Percentiles rank a stretch among this genome's conserved stretches.
Evolutionary conservation across 1,140 invertebrate genomes (phyloP).

Genomic region (Eubasilissa regina): DNA sequence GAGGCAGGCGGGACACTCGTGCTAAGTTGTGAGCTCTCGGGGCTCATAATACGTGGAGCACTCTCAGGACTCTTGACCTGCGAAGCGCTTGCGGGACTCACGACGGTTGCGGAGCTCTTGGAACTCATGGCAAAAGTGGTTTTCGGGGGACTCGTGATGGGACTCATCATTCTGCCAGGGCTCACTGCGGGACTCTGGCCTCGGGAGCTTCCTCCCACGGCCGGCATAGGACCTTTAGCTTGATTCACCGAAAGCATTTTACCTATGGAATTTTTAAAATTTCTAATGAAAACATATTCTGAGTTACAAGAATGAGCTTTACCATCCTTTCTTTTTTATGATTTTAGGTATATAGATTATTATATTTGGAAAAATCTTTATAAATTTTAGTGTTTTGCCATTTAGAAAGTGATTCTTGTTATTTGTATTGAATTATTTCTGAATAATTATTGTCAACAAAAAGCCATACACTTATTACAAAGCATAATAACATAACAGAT

Average conservation of each 20-base stretch:
- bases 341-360: too few species aligned
- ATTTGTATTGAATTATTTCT: too few species aligned
- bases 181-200: slow-evolving; percentile 6
- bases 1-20: slow-evolving; percentile 25
- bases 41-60: slow-evolving; percentile 30
- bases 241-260: not conserved
- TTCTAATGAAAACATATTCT: not conserved
- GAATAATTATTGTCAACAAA: too few species aligned
- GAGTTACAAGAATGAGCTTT: too few species aligned
- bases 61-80: slow-evolving; percentile 37
- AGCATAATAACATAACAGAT: too few species aligned
- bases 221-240: slow-evolving; percentile 3
- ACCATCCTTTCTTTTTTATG: too few species aligned
- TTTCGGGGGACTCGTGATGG: slow-evolving; percentile 31
- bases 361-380: too few species aligned
- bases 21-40: slow-evolving; percentile 38
- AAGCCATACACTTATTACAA: too few species aligned
- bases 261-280: not conserved
- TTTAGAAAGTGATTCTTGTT: too few species aligned
- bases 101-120: slow-evolving; percentile 7
- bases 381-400: too few species aligned
- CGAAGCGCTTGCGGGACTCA: slow-evolving; percentile 25
- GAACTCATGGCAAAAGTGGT: slow-evolving; percentile 33
- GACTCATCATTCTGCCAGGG: slow-evolving; percentile 6
- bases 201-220: slow-evolving; percentile 48